Conservation (phyloP, 2,888 invertebrate genomes). For the Clanis bilineata region DNA sequence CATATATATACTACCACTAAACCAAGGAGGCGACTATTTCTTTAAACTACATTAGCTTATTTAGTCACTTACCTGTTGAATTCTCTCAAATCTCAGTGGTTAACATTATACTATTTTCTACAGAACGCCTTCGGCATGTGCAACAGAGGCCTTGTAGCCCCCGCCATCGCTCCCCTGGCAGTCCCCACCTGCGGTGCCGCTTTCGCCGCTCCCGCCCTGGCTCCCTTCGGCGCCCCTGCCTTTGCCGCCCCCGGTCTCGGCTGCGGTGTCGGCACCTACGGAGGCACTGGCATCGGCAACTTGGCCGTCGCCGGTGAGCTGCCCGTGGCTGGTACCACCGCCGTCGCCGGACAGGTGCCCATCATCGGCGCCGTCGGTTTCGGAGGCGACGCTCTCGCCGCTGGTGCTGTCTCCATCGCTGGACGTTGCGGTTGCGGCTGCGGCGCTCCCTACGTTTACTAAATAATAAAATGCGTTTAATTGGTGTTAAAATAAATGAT, state of each 20-base stretch:
- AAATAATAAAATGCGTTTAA: not conserved
- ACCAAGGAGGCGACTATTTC: no score
- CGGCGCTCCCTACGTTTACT: slow-evolving; percentile 21
- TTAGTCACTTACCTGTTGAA: no score
- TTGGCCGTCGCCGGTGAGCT: slow-evolving; percentile 42
- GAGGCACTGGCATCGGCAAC: slow-evolving; percentile 40
- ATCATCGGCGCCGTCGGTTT: slow-evolving; percentile 46
- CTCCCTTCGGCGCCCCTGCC: slow-evolving; percentile 29
- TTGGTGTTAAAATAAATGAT: not conserved
- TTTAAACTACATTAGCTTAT: no score
- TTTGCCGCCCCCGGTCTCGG: slow-evolving; percentile 13
- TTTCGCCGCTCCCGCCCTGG: slow-evolving; percentile 6
- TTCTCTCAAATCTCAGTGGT: no score
- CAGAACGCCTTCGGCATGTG: slow-evolving; percentile 14
- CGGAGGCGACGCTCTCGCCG: slow-evolving; percentile 39
- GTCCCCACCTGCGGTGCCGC: not conserved
- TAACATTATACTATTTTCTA: not conserved
- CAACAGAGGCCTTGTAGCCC: slow-evolving; percentile 8
- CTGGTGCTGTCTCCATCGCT: slow-evolving; percentile 31
- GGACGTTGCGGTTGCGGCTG: slow-evolving; percentile 21
- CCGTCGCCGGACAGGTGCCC: slow-evolving; percentile 44
- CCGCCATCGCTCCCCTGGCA: slow-evolving; percentile 13
- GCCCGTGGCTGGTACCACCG: slow-evolving; percentile 34
- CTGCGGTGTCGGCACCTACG: slow-evolving; percentile 30
- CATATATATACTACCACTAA: no score